A percentile compares a stretch with the other conserved stretches of the same genome.
phyloP scores from a whole-genome alignment of 2,797 vertebrate genomes.

The Poecile montanus region DNA sequence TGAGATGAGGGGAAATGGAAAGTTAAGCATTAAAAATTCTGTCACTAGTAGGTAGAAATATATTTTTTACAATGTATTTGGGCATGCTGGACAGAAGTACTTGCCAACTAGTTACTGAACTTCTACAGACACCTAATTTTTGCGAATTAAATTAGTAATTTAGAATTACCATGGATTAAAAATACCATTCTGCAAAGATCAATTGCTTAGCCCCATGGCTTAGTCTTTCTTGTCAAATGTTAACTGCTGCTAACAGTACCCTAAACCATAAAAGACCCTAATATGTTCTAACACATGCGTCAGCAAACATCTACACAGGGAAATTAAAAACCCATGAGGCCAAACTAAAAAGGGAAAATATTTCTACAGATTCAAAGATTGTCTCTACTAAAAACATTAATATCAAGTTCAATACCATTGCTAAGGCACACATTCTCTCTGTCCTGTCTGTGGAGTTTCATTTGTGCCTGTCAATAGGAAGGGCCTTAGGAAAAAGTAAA shows the following conservation, averaged over 20 bases:
- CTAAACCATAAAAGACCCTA: background rate
- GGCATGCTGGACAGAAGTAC: background rate
- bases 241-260: background rate
- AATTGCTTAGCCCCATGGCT: background rate
- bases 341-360: background rate
- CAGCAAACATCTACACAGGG: background rate
- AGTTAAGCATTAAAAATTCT: background rate
- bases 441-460: background rate
- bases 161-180: background rate
- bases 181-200: background rate
- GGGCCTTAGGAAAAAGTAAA: background rate
- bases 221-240: background rate
- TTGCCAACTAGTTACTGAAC: background rate
- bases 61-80: background rate
- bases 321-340: background rate
- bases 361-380: background rate
- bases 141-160: background rate
- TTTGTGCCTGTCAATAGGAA: background rate
- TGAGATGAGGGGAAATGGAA: background rate
- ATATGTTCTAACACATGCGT: background rate
- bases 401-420: background rate
- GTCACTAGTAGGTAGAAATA: background rate
- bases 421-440: background rate
- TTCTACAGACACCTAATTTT: background rate
- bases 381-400: background rate